Evolutionary conservation across 2,888 invertebrate genomes (phyloP).

Genomic region (Phengaris alcon): DNA sequence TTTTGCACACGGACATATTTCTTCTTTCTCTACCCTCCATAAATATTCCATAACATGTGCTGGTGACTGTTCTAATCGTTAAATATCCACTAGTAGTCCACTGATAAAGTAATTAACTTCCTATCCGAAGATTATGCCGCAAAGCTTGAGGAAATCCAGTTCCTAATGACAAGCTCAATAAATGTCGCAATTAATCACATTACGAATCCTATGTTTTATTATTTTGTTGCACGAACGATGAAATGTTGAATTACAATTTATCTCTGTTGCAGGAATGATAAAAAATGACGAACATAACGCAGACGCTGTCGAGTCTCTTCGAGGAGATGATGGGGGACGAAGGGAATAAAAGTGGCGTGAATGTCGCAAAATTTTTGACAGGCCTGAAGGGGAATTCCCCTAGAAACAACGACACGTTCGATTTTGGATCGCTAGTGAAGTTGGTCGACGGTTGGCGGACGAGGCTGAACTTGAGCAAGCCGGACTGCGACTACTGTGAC

Average conservation of each 20-base stretch:
- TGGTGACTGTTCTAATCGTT: no score
- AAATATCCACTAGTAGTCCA: no score
- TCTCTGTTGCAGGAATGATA: constrained; percentile 28
- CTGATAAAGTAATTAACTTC: no score
- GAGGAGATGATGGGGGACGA: constrained; percentile 64
- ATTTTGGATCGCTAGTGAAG: constrained; percentile 65
- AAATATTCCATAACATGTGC: no score
- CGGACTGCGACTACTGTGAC: constrained; percentile 77
- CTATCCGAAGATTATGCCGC: not conserved
- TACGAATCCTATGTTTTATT: constrained; percentile 3
- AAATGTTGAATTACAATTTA: not conserved
- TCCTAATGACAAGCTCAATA: not conserved
- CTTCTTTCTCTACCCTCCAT: no score
- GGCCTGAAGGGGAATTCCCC: constrained; percentile 56
- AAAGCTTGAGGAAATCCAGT: not conserved
- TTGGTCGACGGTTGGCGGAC: constrained; percentile 62
- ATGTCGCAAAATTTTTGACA: constrained; percentile 60
- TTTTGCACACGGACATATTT: no score
- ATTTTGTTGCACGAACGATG: not conserved
- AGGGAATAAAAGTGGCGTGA: constrained; percentile 55
- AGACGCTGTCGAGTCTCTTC: constrained; percentile 62
- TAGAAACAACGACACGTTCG: constrained; percentile 59
- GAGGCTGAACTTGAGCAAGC: constrained; percentile 59
- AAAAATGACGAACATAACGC: constrained; percentile 59
- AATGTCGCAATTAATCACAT: not conserved